Conservation (phyloP, 2,888 invertebrate species). For the Drosophila bunnanda region DNA sequence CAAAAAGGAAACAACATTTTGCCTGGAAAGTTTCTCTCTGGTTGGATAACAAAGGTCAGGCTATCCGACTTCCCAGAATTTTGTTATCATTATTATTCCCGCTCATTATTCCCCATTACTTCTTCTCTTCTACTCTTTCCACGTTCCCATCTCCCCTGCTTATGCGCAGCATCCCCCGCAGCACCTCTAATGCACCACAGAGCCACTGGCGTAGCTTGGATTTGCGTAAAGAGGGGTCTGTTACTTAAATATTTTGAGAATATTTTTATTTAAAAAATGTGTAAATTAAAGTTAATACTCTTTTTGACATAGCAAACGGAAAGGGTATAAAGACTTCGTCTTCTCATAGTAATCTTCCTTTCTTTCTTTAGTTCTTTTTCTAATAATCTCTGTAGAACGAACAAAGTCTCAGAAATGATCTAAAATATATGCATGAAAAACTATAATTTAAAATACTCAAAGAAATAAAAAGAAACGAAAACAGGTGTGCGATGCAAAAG, state of each 20-base stretch:
- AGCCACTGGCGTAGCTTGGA: not conserved
- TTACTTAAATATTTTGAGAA: no score
- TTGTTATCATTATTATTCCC: conserved; percentile 17
- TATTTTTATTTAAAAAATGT: no score
- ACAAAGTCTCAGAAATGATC: no score
- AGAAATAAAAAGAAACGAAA: no score
- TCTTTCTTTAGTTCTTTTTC: no score
- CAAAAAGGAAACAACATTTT: not conserved
- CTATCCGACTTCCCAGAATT: conserved; percentile 11
- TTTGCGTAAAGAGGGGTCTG: not conserved
- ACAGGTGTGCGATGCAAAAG: not conserved
- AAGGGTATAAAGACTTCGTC: no score
- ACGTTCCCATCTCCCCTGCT: not conserved
- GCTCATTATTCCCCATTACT: conserved; percentile 5
- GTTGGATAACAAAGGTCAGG: conserved; percentile 16
- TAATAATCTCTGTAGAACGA: no score
- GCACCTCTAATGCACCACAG: conserved; percentile 8
- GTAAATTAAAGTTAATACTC: no score
- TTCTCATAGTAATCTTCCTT: no score
- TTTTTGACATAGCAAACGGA: no score
- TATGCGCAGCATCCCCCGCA: conserved; percentile 4
- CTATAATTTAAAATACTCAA: no score
- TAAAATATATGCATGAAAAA: no score
- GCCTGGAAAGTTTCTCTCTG: conserved; percentile 2
- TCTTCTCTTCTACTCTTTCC: not conserved